Percentiles rank a stretch among this genome's conserved stretches.
Evolutionary conservation across 2,113 vertebrate genomes (phyloP).

Genomic region (Merops nubicus): DNA sequence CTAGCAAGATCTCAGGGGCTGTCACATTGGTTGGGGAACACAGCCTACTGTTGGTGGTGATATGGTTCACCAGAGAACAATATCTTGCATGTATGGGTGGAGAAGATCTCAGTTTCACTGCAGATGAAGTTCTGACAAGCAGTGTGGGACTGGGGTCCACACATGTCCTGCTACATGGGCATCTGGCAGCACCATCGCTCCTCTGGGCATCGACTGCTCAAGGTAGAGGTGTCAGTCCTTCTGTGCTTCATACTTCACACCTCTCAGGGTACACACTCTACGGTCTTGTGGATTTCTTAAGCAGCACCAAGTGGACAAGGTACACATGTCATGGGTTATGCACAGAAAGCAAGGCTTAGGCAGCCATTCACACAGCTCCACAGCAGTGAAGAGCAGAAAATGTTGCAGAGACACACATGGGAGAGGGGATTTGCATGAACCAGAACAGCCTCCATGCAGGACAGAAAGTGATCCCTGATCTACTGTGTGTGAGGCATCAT

Average conservation of each 20-base stretch:
- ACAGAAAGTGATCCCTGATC: not conserved
- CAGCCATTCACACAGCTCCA: not conserved
- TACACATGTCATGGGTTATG: accelerated
- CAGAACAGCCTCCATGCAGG: not conserved
- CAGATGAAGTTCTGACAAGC: not conserved
- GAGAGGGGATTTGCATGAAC: not conserved
- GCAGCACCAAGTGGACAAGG: not conserved
- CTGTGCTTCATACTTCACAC: not conserved
- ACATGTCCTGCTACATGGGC: accelerated
- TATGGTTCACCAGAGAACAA: not conserved
- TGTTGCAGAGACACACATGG: accelerated
- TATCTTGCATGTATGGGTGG: not conserved
- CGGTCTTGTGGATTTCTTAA: not conserved
- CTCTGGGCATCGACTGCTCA: accelerated
- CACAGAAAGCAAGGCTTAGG: not conserved
- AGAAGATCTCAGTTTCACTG: not conserved
- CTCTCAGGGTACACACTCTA: not conserved
- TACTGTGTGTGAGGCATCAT: accelerated
- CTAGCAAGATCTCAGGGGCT: not conserved
- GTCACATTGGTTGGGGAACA: not conserved
- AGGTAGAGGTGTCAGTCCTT: not conserved
- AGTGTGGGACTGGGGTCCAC: not conserved
- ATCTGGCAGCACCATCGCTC: not conserved
- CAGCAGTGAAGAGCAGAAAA: not conserved
- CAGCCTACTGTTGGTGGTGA: not conserved